Conservation (phyloP, 1,140 invertebrate genomes). For the Anastrepha ludens region DNA sequence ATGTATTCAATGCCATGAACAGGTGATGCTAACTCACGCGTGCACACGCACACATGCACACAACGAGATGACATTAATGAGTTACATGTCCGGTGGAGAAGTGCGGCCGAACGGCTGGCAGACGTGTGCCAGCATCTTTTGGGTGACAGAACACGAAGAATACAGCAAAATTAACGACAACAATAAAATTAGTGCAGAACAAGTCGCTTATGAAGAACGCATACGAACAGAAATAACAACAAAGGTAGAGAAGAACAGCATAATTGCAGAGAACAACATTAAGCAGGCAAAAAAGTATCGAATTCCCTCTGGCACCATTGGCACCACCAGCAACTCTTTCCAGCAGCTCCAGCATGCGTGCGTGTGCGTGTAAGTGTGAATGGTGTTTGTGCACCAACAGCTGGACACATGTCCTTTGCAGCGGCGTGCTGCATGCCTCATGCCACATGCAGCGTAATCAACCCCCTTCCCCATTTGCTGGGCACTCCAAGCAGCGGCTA, state of each 20-base stretch:
- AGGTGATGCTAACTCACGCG: neutral
- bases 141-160: neutral
- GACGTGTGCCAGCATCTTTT: conserved; percentile 3
- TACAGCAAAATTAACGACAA: conserved; percentile 11
- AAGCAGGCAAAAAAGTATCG: neutral
- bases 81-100: neutral
- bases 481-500: neutral
- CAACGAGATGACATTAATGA: neutral
- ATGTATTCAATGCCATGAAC: neutral
- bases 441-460: conserved; percentile 1
- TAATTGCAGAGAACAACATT: neutral
- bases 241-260: neutral
- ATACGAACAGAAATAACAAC: neutral
- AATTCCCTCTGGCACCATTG: neutral
- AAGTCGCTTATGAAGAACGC: neutral
- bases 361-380: neutral
- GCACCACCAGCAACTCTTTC: neutral
- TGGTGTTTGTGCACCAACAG: neutral
- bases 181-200: neutral
- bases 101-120: neutral
- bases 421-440: neutral
- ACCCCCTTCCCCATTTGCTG: conserved; percentile 7
- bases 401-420: conserved; percentile 7
- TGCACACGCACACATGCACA: neutral
- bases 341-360: neutral